Base-by-base conservation (phyloP, 2,888 invertebrate genomes). In the Chymomyza procnemis region DNA sequence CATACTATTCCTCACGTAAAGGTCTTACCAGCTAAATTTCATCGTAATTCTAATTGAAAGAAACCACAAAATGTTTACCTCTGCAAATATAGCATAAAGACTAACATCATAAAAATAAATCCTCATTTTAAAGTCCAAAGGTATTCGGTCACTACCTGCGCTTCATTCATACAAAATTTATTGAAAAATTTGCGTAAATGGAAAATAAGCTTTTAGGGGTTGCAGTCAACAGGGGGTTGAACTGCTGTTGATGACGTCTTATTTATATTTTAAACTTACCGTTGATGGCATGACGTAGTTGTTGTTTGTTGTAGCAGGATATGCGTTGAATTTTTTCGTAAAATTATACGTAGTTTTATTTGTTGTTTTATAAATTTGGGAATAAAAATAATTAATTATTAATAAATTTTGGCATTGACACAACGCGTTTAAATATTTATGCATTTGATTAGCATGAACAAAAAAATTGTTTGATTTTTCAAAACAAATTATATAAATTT, bases 181-280 rank as follows among this genome's bases (percentile, higher is more conserved):
- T 41, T 41, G 9, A 34, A 6, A 34, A 34, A 9, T 34, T 12
- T 12, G 5, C 34, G 12, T 34, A n/a, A n/a, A n/a, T n/a, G n/a
- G 12, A 34, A 34, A 12, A 34, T 1, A 12, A 34, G 8, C 34
- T 34, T 34, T 41, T 12, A 12, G 12, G 34, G 34, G 34, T 41
- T 41, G 34, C 12, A 41, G 34, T 41, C 34, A 41, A 41, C 34
- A 41, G 50, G 67, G 74, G 74, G 76, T 76, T 67, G 76, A 6
- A 68, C 55, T 61, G 4, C 55, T 61, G 4, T 55, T 34, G 3
- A 12, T 2, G 56, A 34, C 19, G 65, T 54, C 46, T 60, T 57
- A 41, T 41, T 41, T 41, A 41, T 41, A 41, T 41, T 41, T 67
- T 66, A 67, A 58, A 76, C 76, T 76, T 60, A 76, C 74, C 34